These are phyloP conservation scores for Campaea margaritaria DNA, from an alignment of 2,888 invertebrate species.

Conservation along the genomic window DNA sequence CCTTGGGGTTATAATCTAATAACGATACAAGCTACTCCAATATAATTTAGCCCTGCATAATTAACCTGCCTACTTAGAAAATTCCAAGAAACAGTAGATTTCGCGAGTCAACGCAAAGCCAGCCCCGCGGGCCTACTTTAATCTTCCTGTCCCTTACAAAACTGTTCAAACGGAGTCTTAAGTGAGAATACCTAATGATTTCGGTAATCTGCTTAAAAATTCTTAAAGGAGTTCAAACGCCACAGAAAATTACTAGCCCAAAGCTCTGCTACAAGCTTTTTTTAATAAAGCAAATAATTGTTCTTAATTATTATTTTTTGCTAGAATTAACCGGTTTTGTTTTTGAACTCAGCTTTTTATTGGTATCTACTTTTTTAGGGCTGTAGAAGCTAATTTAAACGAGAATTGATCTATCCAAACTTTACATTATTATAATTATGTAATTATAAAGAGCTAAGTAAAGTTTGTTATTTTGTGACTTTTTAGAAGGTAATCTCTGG, in stretches of 20 bases:
- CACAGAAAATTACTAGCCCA: conserved; percentile 53
- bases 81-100: conserved; percentile 31
- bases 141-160: conserved; percentile 73
- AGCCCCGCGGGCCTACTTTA: conserved; percentile 65
- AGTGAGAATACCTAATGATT: conserved; percentile 81
- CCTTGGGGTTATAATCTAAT: too few relatives aligned
- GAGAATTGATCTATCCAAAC: not conserved
- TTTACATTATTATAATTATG: too few relatives aligned
- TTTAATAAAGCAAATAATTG: conserved; percentile 41
- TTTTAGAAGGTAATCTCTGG: too few relatives aligned
- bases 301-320: conserved; percentile 42
- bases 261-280: conserved; percentile 38
- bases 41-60: not conserved
- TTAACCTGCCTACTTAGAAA: conserved; percentile 16
- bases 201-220: conserved; percentile 80
- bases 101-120: conserved; percentile 47
- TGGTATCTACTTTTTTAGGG: not conserved
- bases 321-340: conserved; percentile 2
- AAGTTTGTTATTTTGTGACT: too few relatives aligned
- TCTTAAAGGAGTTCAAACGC: conserved; percentile 74
- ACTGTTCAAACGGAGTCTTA: conserved; percentile 51
- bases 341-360: not conserved
- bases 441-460: too few relatives aligned
- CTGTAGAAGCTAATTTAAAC: not conserved
- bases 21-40: not conserved